Evolutionary conservation across 2,888 invertebrate genomes (phyloP).

Genomic region (Galerucella pusilla): DNA sequence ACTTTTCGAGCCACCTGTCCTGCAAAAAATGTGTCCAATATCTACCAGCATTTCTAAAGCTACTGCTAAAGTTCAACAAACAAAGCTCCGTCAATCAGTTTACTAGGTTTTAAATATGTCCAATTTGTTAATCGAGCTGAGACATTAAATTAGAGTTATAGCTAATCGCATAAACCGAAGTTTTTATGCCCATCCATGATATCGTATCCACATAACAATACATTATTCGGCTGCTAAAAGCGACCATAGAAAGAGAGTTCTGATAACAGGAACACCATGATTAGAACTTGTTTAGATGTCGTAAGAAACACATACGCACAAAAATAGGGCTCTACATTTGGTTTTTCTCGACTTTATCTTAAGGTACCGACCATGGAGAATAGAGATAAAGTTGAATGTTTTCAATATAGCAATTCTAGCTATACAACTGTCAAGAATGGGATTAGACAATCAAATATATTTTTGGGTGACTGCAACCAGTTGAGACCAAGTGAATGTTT

Average conservation of each 20-base stretch:
- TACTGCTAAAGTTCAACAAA: too few relatives aligned
- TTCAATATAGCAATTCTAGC: neutral
- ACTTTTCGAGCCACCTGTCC: too few relatives aligned
- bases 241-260: constrained; percentile 49
- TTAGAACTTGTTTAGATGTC: constrained; percentile 61
- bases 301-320: constrained; percentile 56
- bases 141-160: constrained; percentile 44
- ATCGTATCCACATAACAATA: constrained; percentile 37
- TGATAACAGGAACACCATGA: constrained; percentile 60
- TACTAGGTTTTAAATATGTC: constrained; percentile 22
- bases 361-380: neutral
- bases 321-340: constrained; percentile 8
- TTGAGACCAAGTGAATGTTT: too few relatives aligned
- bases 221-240: constrained; percentile 46
- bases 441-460: too few relatives aligned
- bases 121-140: constrained; percentile 43
- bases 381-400: neutral
- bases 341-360: neutral
- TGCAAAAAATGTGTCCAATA: too few relatives aligned
- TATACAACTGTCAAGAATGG: too few relatives aligned
- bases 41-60: too few relatives aligned
- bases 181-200: constrained; percentile 39
- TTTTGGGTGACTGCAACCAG: too few relatives aligned
- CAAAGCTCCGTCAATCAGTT: neutral
- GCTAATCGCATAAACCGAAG: constrained; percentile 46